Conservation (phyloP, 2,113 vertebrate genomes). For the Microcebus murinus region DNA sequence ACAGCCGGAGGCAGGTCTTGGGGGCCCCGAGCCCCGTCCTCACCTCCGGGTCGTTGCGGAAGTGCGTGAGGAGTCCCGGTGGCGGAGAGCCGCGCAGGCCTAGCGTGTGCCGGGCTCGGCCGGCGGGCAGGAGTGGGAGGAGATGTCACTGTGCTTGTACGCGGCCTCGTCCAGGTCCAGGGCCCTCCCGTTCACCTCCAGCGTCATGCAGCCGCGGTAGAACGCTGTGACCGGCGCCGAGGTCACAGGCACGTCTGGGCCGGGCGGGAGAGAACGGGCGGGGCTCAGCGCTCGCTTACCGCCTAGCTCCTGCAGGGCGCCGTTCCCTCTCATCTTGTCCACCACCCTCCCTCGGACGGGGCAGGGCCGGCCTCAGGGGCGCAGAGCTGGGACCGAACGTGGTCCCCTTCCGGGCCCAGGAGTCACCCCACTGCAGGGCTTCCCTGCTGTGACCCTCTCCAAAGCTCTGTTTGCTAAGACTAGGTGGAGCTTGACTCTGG, state of each 20-base stretch:
- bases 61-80: conserved; percentile 77
- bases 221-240: conserved; percentile 92
- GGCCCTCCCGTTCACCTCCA: conserved; percentile 85
- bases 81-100: conserved; percentile 69
- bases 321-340: not conserved
- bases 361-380: not conserved
- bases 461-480: not conserved
- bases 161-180: conserved; percentile 94
- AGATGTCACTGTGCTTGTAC: conserved; percentile 95
- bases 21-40: no score
- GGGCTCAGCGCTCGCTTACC: not conserved
- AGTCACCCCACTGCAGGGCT: not conserved
- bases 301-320: not conserved
- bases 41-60: conserved; percentile 14
- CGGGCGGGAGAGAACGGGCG: not conserved
- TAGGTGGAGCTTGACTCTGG: not conserved
- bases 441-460: not conserved
- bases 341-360: rapidly evolving
- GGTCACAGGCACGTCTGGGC: conserved; percentile 92
- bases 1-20: conserved; percentile 77
- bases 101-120: conserved; percentile 74
- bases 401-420: not conserved
- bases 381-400: not conserved
- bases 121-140: conserved; percentile 95
- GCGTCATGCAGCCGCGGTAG: conserved; percentile 95